Conservation (phyloP, 2,797 vertebrate genomes). For the Dromococcyx pavoninus region DNA sequence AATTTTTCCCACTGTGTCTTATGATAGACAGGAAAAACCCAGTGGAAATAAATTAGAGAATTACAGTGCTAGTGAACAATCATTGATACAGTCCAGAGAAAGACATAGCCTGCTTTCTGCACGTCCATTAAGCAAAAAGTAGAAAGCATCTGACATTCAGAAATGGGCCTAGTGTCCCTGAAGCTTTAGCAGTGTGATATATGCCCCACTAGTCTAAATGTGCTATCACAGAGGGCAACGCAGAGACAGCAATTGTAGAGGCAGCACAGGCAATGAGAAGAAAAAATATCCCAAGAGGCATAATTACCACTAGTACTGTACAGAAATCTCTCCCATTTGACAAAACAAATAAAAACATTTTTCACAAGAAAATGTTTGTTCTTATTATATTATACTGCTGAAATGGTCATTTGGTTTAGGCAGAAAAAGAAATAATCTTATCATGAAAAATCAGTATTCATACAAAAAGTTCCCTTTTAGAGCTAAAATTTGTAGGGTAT, state of each 20-base stretch:
- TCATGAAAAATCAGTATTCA: neutral
- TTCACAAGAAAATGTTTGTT: neutral
- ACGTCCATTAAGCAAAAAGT: neutral
- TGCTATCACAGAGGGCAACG: neutral
- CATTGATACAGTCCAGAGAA: neutral
- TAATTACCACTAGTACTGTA: neutral
- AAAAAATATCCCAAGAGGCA: constrained; percentile 19
- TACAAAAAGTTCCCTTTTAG: neutral
- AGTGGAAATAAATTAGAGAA: neutral
- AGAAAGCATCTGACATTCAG: neutral
- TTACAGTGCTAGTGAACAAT: neutral
- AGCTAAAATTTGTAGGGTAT: neutral
- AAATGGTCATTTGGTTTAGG: neutral
- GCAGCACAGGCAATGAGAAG: neutral
- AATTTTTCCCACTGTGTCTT: neutral
- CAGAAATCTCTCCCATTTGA: neutral
- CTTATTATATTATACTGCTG: neutral
- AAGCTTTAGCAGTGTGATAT: neutral
- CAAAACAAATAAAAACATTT: neutral
- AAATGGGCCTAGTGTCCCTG: neutral
- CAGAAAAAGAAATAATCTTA: neutral
- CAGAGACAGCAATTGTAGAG: neutral
- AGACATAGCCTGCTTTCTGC: neutral
- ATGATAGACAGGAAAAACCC: neutral
- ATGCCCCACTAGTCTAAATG: neutral